These are phyloP conservation scores for Cataglyphis hispanica DNA, from an alignment of 1,140 invertebrate genomes.

Conservation along the genomic window DNA sequence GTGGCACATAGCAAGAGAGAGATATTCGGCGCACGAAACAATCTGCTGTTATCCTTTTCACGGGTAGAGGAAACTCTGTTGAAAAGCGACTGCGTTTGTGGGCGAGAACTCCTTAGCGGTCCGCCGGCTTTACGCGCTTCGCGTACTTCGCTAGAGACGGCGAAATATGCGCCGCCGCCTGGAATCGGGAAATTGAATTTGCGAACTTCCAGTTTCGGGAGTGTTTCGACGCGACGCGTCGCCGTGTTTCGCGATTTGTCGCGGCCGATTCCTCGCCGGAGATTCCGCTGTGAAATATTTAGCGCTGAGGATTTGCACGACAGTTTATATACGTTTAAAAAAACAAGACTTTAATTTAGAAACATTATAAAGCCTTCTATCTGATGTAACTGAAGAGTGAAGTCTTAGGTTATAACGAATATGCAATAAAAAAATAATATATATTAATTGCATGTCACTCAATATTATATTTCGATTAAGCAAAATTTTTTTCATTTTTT, in stretches of 20 bases:
- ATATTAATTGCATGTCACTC: not conserved
- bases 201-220: slow-evolving; percentile 67
- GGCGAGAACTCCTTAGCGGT: slow-evolving; percentile 72
- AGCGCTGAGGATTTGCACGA: not conserved
- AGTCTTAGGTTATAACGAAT: not conserved
- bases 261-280: not conserved
- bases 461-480: not conserved
- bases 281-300: slow-evolving; percentile 6
- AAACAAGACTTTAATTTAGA: not conserved
- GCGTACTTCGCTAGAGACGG: slow-evolving; percentile 61
- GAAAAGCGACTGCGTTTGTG: slow-evolving; percentile 57
- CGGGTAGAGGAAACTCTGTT: slow-evolving; percentile 43
- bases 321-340: too few relatives aligned
- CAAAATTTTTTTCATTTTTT: not conserved
- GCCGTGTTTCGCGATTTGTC: slow-evolving; percentile 36
- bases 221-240: slow-evolving; percentile 18
- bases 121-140: slow-evolving; percentile 70
- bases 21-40: slow-evolving; percentile 31
- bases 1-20: not conserved
- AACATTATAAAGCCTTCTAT: not conserved
- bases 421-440: not conserved
- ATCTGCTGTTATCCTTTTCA: slow-evolving; percentile 31
- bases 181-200: slow-evolving; percentile 77
- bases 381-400: not conserved
- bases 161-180: slow-evolving; percentile 71